Base-by-base conservation (phyloP, 2,797 vertebrate genomes). In the Sparidentex hasta region DNA sequence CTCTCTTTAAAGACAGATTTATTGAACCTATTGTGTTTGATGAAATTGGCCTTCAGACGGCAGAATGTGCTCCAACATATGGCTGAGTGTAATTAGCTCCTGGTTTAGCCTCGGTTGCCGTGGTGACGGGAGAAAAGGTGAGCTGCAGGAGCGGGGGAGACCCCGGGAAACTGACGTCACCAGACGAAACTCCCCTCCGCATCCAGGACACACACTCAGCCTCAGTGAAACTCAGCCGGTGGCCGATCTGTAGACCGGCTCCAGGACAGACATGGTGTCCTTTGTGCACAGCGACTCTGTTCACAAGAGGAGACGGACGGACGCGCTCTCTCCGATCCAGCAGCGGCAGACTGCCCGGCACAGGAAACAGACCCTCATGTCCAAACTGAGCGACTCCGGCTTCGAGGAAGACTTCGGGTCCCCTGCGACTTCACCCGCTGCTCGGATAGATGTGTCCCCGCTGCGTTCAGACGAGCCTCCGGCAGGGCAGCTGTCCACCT, bases 361-460 rank as follows among this genome's bases (percentile, higher is more conserved):
- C 70, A 90, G 94, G 33, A 95, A 95, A 55, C 94, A 95, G 87
- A 94, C 81, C 38, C 88, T 94, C 16, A 91, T 93, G 71, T 90
- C 86, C 33, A 91, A 82, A 70, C 76, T 93, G 54, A 93, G 92
- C 25, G 95, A 95, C 83, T 96, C 95, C 2, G 95, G 95, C 1
- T 95, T 96, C 61, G 94, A 95, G 57, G 95, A 96, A 20, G 94
- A 95, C 25, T 78, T 93, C n/a, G 83, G 44, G 27, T 21, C 82
- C 48, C 85, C 87, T 2, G 79, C 78, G 11, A 63, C 21, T 67
- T 78, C 82, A 3, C 75, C 75, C 7, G 44, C 71, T 2, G 72
- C 43, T 50, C 66, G 65, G 65, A 52, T 51, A 8, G 58, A 65
- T 6, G 21, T n/a, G 23, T 76, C 72, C n/a, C 47, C 62, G 1